A percentile compares a stretch with the other conserved stretches of the same genome.
Conservation (phyloP, 2,888 invertebrate species). For the Thalpophila matura region DNA sequence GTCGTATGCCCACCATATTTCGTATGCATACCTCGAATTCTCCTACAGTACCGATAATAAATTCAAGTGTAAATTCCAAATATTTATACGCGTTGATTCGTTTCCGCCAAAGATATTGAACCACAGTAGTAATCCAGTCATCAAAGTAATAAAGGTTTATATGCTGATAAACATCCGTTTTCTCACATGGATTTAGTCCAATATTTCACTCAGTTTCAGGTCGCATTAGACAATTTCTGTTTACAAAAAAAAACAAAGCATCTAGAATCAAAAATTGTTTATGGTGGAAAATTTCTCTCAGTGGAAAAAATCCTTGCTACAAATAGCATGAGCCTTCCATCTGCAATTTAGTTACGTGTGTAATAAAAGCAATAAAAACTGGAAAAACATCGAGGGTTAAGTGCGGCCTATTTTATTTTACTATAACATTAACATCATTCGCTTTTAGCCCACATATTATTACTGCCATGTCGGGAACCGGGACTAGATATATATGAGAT, state of each 20-base stretch:
- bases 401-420: constrained; percentile 51
- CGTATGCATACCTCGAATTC: constrained; percentile 16
- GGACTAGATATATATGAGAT: no score
- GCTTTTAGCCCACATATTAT: constrained; percentile 9
- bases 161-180: constrained; percentile 50
- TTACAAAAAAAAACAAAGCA: not conserved
- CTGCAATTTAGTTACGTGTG: constrained; percentile 17
- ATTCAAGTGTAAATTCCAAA: constrained; percentile 43
- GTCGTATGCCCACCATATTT: not conserved
- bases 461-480: not conserved
- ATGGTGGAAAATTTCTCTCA: not conserved
- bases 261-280: not conserved
- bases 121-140: constrained; percentile 29
- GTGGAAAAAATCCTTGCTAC: constrained; percentile 25
- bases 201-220: constrained; percentile 1
- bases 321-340: constrained; percentile 7
- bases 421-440: constrained; percentile 47
- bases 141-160: constrained; percentile 49
- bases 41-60: constrained; percentile 14
- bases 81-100: constrained; percentile 52
- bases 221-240: constrained; percentile 5
- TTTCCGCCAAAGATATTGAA: constrained; percentile 47
- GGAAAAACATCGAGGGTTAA: constrained; percentile 33
- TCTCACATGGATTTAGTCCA: constrained; percentile 20
- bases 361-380: constrained; percentile 41